These are phyloP conservation scores for Parazoanthus atlanticus DNA, from an alignment of 92 coral and sea anemone genomes.

Conservation along the genomic window DNA sequence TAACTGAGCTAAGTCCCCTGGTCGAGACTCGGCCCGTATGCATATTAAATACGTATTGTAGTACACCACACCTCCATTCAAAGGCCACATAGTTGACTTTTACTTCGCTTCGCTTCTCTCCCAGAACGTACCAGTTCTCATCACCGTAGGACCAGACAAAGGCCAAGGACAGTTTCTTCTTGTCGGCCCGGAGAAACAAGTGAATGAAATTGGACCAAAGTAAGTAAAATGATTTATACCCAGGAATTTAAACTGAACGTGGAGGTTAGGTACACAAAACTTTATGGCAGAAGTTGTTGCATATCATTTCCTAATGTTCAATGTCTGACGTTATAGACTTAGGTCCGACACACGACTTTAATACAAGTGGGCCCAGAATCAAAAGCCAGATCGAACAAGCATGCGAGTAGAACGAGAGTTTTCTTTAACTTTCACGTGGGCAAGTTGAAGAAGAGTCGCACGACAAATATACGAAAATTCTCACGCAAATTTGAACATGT, in stretches of 20 bases:
- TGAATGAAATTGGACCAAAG: constrained; percentile 86
- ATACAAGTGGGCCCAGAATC: background rate
- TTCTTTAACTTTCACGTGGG: background rate
- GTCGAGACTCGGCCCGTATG: too few relatives aligned
- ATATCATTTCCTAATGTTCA: background rate
- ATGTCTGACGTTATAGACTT: too few relatives aligned
- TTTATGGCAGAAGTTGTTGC: background rate
- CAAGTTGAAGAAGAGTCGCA: background rate
- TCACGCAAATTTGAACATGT: background rate
- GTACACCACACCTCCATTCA: too few relatives aligned
- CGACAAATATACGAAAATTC: background rate
- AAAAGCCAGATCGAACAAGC: background rate
- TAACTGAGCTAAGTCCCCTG: too few relatives aligned
- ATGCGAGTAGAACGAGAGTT: background rate
- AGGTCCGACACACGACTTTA: too few relatives aligned
- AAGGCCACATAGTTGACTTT: too few relatives aligned
- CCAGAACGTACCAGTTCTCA: constrained; percentile 69
- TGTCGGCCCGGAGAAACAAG: constrained; percentile 81
- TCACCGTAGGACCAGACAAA: constrained; percentile 93
- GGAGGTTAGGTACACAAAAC: too few relatives aligned
- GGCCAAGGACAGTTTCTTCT: constrained; percentile 95
- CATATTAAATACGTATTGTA: too few relatives aligned
- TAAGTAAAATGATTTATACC: constrained; percentile 43
- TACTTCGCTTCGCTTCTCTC: background rate
- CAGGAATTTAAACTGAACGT: background rate